Base-by-base conservation (phyloP, 2,888 invertebrate genomes). In the Hypolimnas misippus region DNA sequence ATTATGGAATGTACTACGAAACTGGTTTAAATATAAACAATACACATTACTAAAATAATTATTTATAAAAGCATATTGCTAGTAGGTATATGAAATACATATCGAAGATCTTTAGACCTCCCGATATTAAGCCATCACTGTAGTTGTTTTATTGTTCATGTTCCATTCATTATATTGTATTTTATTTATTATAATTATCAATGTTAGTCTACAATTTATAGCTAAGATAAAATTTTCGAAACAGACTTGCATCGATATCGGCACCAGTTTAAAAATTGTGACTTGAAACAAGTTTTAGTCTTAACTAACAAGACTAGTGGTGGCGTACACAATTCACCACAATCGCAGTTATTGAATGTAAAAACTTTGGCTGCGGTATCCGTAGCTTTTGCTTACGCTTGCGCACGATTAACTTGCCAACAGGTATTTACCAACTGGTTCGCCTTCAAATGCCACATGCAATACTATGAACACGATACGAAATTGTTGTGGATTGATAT, bases 401-500 rank as follows among this genome's bases (percentile, higher is more conserved):
- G 70, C 71, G 66, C 60, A 63, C 66, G 65, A 67, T 71, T 64
- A 71, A 68, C 73, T 63, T 65, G 65, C 75, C 70, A 72, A 75
- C 74, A 71, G 73, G 76, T 75, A 77, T 74, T 73, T 69, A 74
- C 72, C 66, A 71, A 82, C 79, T 77, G 71, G 82, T 82, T 82
- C 71, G 74, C 82, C 83, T 82, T 83, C 82, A 71, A 76, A 79
- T 75, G 73, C 76, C 73, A 71, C 71, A 72, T 72, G 68, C 70
- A 68, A 71, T 70, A 70, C 65, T 69, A 67, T 38, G 19, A 46
- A 49, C 25, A 44, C 62, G 35, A 56, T 64, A 71, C 57, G 62
- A 65, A 70, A 68, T 64, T 65, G 56, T 65, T 63, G 60, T 46
- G 57, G 59, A 25, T 49, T 49, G 3, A 60, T 67, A 55, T 57